Conservation (phyloP, 2,888 invertebrate species). For the Eledona agricola region DNA sequence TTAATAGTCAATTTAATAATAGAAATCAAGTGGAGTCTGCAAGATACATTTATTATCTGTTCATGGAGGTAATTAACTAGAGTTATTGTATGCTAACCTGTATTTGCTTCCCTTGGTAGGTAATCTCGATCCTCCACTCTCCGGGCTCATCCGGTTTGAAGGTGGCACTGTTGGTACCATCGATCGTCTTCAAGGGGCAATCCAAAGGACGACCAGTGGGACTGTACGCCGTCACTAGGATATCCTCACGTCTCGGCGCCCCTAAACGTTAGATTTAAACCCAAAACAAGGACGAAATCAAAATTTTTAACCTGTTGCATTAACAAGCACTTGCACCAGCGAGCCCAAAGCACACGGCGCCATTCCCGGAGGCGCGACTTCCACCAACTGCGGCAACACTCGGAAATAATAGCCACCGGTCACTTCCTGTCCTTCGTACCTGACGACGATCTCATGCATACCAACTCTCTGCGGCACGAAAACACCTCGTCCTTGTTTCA, state of each 20-base stretch:
- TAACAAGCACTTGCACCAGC: constrained; percentile 92
- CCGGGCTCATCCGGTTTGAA: constrained; percentile 98
- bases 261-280: constrained; percentile 62
- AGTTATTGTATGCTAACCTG: constrained; percentile 62
- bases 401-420: constrained; percentile 78
- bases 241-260: constrained; percentile 80
- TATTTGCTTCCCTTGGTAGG: constrained; percentile 95
- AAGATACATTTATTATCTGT: too few relatives aligned
- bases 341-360: constrained; percentile 95
- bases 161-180: constrained; percentile 92
- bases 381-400: constrained; percentile 85
- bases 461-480: constrained; percentile 91
- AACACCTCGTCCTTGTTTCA: constrained; percentile 80
- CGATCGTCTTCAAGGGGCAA: constrained; percentile 86
- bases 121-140: constrained; percentile 95
- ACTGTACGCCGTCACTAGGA: constrained; percentile 91
- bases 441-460: constrained; percentile 83
- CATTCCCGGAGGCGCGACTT: constrained; percentile 91
- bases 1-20: too few relatives aligned
- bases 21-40: too few relatives aligned
- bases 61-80: too few relatives aligned
- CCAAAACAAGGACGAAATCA: constrained; percentile 4
- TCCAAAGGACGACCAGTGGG: constrained; percentile 85
- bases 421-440: constrained; percentile 66
- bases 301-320: constrained; percentile 73